These are phyloP conservation scores for Chrysolina americana DNA, from an alignment of 2,888 invertebrate genomes.

Conservation along the genomic window DNA sequence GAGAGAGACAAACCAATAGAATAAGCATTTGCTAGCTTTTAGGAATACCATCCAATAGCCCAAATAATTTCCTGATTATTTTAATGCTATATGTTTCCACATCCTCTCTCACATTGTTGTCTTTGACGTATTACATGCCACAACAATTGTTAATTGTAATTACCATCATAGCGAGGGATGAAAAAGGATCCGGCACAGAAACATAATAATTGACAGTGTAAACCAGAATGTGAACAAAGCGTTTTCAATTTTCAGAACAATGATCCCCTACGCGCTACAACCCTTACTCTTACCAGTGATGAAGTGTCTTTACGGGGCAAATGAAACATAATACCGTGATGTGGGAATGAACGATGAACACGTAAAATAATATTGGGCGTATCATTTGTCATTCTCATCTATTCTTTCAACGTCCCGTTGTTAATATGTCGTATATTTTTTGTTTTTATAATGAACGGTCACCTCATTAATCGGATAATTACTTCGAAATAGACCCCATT, in stretches of 20 bases:
- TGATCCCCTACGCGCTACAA: conserved; percentile 22
- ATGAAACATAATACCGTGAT: conserved; percentile 26
- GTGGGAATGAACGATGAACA: conserved; percentile 18
- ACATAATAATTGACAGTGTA: conserved; percentile 25
- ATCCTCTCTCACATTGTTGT: conserved; percentile 4
- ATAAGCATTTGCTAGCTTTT: too few relatives aligned
- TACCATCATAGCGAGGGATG: neutral
- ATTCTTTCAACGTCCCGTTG: neutral
- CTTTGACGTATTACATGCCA: neutral
- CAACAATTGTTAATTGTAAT: conserved; percentile 9
- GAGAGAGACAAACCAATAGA: too few relatives aligned
- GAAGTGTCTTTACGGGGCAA: conserved; percentile 19
- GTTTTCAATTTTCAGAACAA: conserved; percentile 27
- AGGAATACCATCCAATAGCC: too few relatives aligned
- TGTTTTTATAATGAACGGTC: neutral
- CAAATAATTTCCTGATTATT: too few relatives aligned
- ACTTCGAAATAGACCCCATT: too few relatives aligned
- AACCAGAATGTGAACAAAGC: conserved; percentile 8
- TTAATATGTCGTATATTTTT: neutral
- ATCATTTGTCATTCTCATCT: conserved; percentile 6
- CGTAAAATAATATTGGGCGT: neutral
- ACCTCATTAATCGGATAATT: neutral
- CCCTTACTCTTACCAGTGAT: conserved; percentile 19
- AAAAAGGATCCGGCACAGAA: conserved; percentile 9
- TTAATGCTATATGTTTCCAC: neutral